Conservation (phyloP, 1,140 invertebrate genomes). For the Drosophila carrolli region DNA sequence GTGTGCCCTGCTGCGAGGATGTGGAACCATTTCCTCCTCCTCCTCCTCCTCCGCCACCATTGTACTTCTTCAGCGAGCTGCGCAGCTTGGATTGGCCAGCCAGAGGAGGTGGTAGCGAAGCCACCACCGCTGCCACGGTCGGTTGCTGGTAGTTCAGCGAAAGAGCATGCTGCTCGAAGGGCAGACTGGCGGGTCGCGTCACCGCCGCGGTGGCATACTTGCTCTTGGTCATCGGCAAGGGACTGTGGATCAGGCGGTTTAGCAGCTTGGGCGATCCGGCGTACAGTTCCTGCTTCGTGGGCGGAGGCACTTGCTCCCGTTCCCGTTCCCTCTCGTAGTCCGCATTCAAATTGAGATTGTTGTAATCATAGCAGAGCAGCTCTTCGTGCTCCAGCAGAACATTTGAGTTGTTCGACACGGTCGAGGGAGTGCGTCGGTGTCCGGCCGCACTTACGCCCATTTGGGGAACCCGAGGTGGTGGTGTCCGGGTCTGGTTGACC, state of each 20-base stretch:
- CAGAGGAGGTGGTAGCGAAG: constrained; percentile 47
- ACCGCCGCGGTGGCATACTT: constrained; percentile 65
- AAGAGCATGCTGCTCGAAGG: constrained; percentile 76
- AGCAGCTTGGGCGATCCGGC: constrained; percentile 72
- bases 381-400: constrained; percentile 85
- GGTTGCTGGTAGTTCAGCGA: constrained; percentile 42
- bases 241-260: constrained; percentile 73
- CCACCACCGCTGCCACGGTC: neutral
- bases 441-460: constrained; percentile 81
- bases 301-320: constrained; percentile 30
- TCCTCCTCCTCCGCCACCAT: constrained; percentile 8
- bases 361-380: constrained; percentile 84
- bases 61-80: constrained; percentile 64
- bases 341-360: constrained; percentile 75
- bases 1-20: constrained; percentile 86
- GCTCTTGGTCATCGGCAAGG: constrained; percentile 55
- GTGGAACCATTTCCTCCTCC: constrained; percentile 49
- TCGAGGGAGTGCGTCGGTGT: constrained; percentile 78
- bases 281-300: constrained; percentile 73
- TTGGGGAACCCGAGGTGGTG: constrained; percentile 77
- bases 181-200: constrained; percentile 89
- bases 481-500: constrained; percentile 63
- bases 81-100: constrained; percentile 65
- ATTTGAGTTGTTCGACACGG: constrained; percentile 79
- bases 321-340: constrained; percentile 56